A percentile compares a stretch with the other conserved stretches of the same genome.
These are phyloP conservation scores for Rhinichthys klamathensis DNA, from an alignment of 2,113 vertebrate species.

Conservation along the genomic window DNA sequence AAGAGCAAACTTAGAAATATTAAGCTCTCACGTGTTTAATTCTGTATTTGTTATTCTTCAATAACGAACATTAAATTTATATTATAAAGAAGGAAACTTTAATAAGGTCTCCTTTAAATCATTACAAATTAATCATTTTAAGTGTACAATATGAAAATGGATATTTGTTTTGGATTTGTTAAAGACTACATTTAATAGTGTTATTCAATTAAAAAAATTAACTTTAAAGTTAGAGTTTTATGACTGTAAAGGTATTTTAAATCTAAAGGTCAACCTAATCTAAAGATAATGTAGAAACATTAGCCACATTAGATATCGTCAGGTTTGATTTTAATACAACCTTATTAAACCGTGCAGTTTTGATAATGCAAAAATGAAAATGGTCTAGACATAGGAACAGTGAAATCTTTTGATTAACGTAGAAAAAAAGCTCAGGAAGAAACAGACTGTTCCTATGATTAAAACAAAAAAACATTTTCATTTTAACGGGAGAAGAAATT, in stretches of 20 bases:
- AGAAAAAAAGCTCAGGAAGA: not conserved
- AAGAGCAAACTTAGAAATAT: constrained; percentile 13
- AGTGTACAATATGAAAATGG: no score
- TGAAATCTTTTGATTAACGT: constrained; percentile 15
- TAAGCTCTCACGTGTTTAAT: not conserved
- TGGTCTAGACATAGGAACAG: constrained; percentile 19
- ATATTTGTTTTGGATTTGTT: not conserved
- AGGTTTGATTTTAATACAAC: not conserved
- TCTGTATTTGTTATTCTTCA: not conserved
- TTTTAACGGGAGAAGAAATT: not conserved
- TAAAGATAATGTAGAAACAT: not conserved
- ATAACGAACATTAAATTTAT: not conserved
- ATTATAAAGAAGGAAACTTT: no score
- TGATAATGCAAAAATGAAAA: not conserved
- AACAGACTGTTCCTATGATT: not conserved
- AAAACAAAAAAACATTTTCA: not conserved
- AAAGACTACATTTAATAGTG: not conserved
- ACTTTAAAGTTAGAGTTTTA: not conserved
- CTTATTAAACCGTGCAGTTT: not conserved
- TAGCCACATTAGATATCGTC: not conserved
- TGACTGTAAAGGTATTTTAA: not conserved
- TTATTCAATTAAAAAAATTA: not conserved
- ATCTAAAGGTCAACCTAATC: not conserved
- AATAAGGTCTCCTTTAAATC: no score
- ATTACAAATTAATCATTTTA: no score